Conservation (phyloP, 2,888 invertebrate species). For the Hirtodrosophila histrioides region DNA sequence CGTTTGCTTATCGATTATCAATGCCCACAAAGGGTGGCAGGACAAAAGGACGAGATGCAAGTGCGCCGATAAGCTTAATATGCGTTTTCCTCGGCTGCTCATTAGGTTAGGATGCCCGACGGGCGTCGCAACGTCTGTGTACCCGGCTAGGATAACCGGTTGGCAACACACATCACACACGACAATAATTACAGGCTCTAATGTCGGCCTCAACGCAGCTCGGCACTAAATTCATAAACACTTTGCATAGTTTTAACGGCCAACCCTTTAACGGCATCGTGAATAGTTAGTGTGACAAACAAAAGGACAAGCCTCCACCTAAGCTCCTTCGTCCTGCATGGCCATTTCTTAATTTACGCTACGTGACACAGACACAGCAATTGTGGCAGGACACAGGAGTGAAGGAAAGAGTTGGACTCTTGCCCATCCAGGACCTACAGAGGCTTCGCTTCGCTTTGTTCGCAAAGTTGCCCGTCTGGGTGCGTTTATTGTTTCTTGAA, state of each 20-base stretch:
- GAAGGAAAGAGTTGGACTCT: background rate
- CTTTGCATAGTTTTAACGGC: constrained; percentile 74
- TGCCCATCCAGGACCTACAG: constrained; percentile 9
- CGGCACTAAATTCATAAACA: constrained; percentile 78
- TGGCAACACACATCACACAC: constrained; percentile 43
- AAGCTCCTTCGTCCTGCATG: constrained; percentile 28
- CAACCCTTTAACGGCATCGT: constrained; percentile 41
- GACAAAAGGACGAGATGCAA: constrained; percentile 63
- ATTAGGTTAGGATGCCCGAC: constrained; percentile 65
- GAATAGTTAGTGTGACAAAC: constrained; percentile 61
- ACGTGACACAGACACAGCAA: constrained; percentile 47
- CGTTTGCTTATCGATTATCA: constrained; percentile 68
- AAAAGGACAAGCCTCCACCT: constrained; percentile 65
- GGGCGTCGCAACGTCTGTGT: constrained; percentile 14
- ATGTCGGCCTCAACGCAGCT: constrained; percentile 12
- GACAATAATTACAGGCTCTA: constrained; percentile 65
- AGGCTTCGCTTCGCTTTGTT: constrained; percentile 60
- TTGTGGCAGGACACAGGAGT: background rate
- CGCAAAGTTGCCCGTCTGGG: constrained; percentile 42
- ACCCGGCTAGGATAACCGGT: constrained; percentile 45
- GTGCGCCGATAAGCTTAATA: constrained; percentile 73
- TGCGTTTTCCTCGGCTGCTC: constrained; percentile 79
- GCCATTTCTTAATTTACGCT: constrained; percentile 60
- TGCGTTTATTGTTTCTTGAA: constrained; percentile 66
- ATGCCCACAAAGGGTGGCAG: constrained; percentile 42